Evolutionary conservation across 2,888 invertebrate species (phyloP).

Genomic region (Drosophila basisetae): DNA sequence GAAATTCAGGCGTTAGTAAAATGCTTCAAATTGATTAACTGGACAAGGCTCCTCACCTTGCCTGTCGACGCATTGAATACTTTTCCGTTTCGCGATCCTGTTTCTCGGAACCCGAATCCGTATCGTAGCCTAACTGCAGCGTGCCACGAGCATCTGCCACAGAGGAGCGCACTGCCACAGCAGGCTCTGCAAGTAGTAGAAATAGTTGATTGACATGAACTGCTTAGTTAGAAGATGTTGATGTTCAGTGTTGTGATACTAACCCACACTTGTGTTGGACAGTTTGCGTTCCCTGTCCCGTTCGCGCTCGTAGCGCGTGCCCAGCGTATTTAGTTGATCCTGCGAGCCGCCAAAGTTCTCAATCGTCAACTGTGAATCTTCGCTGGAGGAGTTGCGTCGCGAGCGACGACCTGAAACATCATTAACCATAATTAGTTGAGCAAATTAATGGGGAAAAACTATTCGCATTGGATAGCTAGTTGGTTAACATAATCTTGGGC

Average conservation of each 20-base stretch:
- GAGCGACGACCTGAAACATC: conserved; percentile 89
- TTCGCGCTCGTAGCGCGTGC: conserved; percentile 89
- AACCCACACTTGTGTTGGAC: conserved; percentile 84
- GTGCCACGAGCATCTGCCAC: conserved; percentile 91
- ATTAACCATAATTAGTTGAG: background rate
- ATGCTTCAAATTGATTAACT: too few relatives aligned
- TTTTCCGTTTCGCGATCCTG: conserved; percentile 88
- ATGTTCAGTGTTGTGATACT: conserved; percentile 8
- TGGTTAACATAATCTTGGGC: conserved; percentile 16
- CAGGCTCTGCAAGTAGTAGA: conserved; percentile 86
- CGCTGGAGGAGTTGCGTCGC: conserved; percentile 92
- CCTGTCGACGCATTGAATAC: conserved; percentile 87
- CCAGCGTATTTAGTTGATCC: conserved; percentile 94
- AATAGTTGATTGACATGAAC: background rate
- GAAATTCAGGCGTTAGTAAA: conserved; percentile 1
- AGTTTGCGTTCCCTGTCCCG: conserved; percentile 85
- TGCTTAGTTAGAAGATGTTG: too few relatives aligned
- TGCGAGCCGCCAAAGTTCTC: conserved; percentile 97
- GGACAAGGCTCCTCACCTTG: conserved; percentile 86
- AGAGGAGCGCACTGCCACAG: conserved; percentile 90
- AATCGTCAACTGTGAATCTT: conserved; percentile 95
- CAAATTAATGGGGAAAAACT: background rate
- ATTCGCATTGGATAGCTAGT: conserved; percentile 24
- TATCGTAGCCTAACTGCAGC: conserved; percentile 89
- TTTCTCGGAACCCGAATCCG: conserved; percentile 87